phyloP scores from a whole-genome alignment of 2,888 invertebrate genomes.

The Campaea margaritaria region DNA sequence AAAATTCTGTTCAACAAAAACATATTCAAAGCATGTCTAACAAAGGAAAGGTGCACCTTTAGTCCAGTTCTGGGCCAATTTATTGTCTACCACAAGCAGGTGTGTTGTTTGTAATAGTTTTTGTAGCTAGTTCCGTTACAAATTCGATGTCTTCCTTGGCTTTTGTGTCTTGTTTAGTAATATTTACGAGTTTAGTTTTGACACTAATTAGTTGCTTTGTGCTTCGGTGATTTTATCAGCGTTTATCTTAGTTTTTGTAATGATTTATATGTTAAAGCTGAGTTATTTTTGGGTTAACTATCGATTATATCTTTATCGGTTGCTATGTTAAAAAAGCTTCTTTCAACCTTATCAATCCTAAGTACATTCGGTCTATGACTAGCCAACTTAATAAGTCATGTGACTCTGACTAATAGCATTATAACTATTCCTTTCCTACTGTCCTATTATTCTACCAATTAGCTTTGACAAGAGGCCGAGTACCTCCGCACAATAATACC shows the following conservation, averaged over 20 bases:
- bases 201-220: slow-evolving; percentile 19
- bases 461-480: slow-evolving; percentile 25
- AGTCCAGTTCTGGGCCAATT: slow-evolving; percentile 37
- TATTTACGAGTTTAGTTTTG: slow-evolving; percentile 17
- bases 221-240: not conserved
- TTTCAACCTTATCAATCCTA: no score
- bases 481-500: slow-evolving; percentile 9
- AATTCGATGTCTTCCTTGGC: slow-evolving; percentile 22
- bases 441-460: slow-evolving; percentile 7
- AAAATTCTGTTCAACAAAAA: slow-evolving; percentile 15
- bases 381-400: no score
- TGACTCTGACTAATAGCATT: no score
- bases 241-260: not conserved
- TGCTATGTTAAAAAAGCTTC: no score
- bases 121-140: slow-evolving; percentile 15
- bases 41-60: slow-evolving; percentile 42
- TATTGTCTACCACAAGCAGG: slow-evolving; percentile 34
- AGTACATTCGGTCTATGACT: no score
- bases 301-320: no score
- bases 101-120: slow-evolving; percentile 21
- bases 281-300: no score
- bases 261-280: not conserved
- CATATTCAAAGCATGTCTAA: slow-evolving; percentile 33
- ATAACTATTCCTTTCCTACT: not conserved
- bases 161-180: slow-evolving; percentile 10